Base-by-base conservation (phyloP, 2,888 invertebrate species). In the Drosophila macrospina region DNA sequence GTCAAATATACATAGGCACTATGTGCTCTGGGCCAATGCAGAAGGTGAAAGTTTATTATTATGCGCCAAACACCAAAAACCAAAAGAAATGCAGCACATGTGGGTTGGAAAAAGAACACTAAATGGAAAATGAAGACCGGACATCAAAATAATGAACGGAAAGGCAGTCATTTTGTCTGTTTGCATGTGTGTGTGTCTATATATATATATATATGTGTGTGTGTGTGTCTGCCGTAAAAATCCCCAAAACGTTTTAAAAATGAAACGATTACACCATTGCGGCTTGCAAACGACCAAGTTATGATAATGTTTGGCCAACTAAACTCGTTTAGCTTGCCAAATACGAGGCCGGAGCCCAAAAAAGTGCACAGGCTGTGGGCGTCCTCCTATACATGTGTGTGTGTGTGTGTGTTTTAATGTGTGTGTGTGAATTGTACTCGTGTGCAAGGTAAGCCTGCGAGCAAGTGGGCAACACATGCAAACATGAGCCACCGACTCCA, bases 211-310 rank as follows among this genome's bases (percentile, higher is more conserved):
- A n/a, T n/a, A n/a, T n/a, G n/a, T 44, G 48, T 57, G 42, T 54
- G 44, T 60, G 65, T 39, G 61, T 67, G 65, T 39, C 59, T 67
- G 44, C 67, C 56, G 72, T 70, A 67, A 76, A 82, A 78, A 80
- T 78, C 75, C 75, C 79, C 79, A 82, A 86, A 88, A 88, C 87
- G 85, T 88, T 88, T 82, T 86, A 72, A 88, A 84, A 88, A 86
- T 72, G 87, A 82, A 82, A 82, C 84, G 84, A 86, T 85, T 84
- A 88, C 84, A 78, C 81, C 87, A 88, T 88, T 88, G 88, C 81
- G 88, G 85, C 87, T 73, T 84, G 74, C 84, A 85, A 88, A 88
- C 88, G 89, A 87, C 87, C 87, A 88, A 86, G 89, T 86, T 86
- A 86, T 86, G 85, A 86, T 86, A 88, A 86, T 86, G 87, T 87